Base-by-base conservation (phyloP, 2,113 vertebrate genomes). In the Lontra canadensis region DNA sequence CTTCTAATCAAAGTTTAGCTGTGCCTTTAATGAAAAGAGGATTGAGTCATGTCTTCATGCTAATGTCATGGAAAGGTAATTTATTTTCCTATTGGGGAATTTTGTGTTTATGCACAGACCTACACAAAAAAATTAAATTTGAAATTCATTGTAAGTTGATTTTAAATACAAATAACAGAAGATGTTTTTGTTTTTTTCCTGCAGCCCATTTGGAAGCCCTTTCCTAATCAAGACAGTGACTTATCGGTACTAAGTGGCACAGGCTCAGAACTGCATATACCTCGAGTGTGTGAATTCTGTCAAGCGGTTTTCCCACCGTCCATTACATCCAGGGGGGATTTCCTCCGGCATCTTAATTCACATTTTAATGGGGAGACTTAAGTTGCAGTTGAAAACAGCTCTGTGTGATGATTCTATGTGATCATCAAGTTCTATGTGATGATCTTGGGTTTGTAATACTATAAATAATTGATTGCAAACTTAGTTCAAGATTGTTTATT, bases 331-430 rank as follows among this genome's bases (percentile, higher is more conserved):
- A 99, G 97, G 94, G 98, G 98, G 92, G 99, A 99, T 97, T 99
- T 99, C 99, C 99, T 99, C 97, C 99, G 99, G 98, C 99, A 99
- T 99, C 99, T 99, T 98, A 99, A 99, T 99, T 99, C 98, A 97
- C 99, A 99, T 99, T 99, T 99, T 98, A 99, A 99, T 98, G 98
- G 98, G 96, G 98, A 99, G 97, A 98, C 98, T 97, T 99, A 98
- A 98, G 96, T 98, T 96, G 98, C 98, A 99, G 97, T 98, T 97
- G 95, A 98, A 98, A 98, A 98, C 96, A 96, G 92, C 93, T 93
- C 90, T 95, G 6, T 92, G 36, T 49, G 69, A 94, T 95, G 87
- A 79, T 90, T 78, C 74, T 71, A 78, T 36, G 47, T 79, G 47
- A 79, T 79, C 76, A 36, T 57, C 80, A 84, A 95, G 93, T 88